Percentiles rank a stretch among this genome's conserved stretches.
These are phyloP conservation scores for Lutjanus campechanus DNA, from an alignment of 2,797 vertebrate species.

Conservation along the genomic window DNA sequence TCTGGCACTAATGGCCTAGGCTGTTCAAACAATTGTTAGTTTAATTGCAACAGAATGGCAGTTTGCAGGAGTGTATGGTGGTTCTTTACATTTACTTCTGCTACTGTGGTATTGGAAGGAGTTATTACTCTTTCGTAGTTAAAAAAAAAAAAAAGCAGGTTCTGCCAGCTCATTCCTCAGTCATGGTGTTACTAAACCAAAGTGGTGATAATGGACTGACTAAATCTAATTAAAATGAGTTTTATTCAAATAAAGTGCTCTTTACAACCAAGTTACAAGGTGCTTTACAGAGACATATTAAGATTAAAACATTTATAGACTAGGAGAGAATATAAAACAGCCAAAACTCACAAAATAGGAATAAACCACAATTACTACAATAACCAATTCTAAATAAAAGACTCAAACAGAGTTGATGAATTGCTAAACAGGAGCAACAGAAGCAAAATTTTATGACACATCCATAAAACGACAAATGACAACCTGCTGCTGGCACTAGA, in stretches of 20 bases:
- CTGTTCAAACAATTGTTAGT: conserved; percentile 7
- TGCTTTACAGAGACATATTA: conserved; percentile 21
- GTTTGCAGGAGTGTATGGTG: background rate
- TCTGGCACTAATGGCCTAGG: background rate
- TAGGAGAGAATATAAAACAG: conserved; percentile 7
- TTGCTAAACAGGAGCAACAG: background rate
- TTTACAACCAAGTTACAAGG: conserved; percentile 22
- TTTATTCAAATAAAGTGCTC: conserved; percentile 42
- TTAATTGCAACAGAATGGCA: background rate
- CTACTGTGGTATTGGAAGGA: background rate
- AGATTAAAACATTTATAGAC: conserved; percentile 26
- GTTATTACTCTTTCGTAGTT: background rate
- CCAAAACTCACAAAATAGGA: background rate
- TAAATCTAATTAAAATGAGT: conserved; percentile 21
- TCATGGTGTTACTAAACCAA: conserved; percentile 20
- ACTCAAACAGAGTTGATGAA: background rate
- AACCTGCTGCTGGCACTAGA: background rate
- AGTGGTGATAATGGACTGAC: conserved; percentile 41
- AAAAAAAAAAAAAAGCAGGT: background rate
- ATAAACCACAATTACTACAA: background rate
- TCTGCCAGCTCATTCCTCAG: conserved; percentile 6
- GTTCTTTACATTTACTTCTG: background rate
- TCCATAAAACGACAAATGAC: conserved; percentile 1
- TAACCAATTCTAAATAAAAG: background rate
- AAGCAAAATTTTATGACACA: background rate